Conservation (phyloP, 2,113 vertebrate genomes). For the Tiliqua scincoides region DNA sequence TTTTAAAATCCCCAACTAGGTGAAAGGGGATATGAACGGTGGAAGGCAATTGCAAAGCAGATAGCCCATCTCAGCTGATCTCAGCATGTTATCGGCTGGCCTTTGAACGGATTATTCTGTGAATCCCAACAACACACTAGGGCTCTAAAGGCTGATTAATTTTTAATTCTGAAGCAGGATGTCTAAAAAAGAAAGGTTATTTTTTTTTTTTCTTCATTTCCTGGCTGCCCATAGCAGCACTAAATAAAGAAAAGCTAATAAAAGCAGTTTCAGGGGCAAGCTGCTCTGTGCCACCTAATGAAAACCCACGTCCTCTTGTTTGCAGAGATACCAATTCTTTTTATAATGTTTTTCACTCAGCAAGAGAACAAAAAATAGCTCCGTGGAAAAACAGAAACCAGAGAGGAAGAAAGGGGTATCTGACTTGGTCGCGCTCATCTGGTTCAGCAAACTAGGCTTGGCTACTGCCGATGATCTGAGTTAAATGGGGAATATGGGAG, state of each 20-base stretch:
- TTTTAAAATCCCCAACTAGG: background rate
- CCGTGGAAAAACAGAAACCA: background rate
- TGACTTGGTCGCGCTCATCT: background rate
- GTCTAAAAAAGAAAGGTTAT: background rate
- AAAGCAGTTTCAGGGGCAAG: background rate
- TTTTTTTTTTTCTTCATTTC: slow-evolving; percentile 15
- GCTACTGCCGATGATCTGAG: slow-evolving; percentile 30
- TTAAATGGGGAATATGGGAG: slow-evolving; percentile 22
- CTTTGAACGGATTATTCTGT: background rate
- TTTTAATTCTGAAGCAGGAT: slow-evolving; percentile 26
- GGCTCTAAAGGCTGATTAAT: slow-evolving; percentile 26
- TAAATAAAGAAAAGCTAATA: slow-evolving; percentile 28
- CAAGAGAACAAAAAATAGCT: background rate
- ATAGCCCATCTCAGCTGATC: slow-evolving; percentile 4
- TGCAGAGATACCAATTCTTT: fast-evolving
- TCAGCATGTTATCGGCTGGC: slow-evolving; percentile 25
- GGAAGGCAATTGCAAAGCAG: background rate
- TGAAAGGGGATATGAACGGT: background rate
- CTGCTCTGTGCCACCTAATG: background rate
- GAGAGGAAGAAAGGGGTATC: background rate
- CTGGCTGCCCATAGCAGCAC: background rate
- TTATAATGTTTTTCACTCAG: background rate
- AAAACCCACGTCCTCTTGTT: fast-evolving
- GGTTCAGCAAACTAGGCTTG: background rate
- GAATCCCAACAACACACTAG: background rate